Base-by-base conservation (phyloP, 2,113 vertebrate species). In the Aix galericulata region DNA sequence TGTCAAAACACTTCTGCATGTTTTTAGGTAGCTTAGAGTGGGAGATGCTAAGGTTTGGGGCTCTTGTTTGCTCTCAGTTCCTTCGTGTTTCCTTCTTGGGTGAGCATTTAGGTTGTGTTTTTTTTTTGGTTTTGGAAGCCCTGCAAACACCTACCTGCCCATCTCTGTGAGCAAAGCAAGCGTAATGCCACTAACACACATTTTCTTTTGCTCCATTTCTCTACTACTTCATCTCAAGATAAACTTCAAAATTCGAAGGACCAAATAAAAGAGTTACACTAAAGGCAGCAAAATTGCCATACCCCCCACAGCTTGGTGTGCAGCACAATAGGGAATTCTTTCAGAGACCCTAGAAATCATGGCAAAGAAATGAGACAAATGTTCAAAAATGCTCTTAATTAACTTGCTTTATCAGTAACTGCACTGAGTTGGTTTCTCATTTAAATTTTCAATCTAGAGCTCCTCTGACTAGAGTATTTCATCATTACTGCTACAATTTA, bases 331-430 rank as follows among this genome's bases (percentile, higher is more conserved):
- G 88, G 58, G 38, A 82, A 40, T 36, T 75, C 63, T 78, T 66
- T 3, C 20, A 79, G 86, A 21, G 8, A 89, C 94, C 72, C 76
- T 95, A 85, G 66, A 95, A 92, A 89, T 88, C 66, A 50, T 40
- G 48, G 58, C 31, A 76, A 81, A 82, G 60, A 86, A 95, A 88
- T 75, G 86, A 93, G 80, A 82, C 92, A 58, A 94, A 76, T 68
- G 82, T 94, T 96, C 60, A 86, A 91, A 97, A 95, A 86, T 86
- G 62, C 21, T 72, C 66, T 93, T 97, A 95, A 95, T 97, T 96
- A 93, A 94, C 93, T 94, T 86, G 76, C 44, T 59, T 96, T 96
- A 92, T 96, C 94, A 95, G 88, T 92, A 92, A 84, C 86, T 92
- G 93, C 77, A 55, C 73, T 76, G 83, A 91, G 80, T 89, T 92